Percentiles rank a stretch among this genome's conserved stretches.
phyloP scores from a whole-genome alignment of 2,113 vertebrate genomes.

The Dipodomys spectabilis region DNA sequence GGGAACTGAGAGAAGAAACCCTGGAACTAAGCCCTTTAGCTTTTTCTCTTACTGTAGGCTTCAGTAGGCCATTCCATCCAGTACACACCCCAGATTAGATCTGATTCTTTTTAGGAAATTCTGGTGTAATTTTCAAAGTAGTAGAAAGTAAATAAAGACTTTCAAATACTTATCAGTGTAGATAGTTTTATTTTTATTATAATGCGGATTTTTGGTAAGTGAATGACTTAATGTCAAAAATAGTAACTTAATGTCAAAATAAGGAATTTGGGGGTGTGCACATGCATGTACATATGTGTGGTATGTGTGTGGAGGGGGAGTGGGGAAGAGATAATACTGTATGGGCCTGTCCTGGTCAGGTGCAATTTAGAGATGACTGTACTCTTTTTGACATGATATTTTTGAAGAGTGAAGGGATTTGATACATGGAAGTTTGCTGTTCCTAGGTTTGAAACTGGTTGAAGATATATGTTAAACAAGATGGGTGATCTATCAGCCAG shows the following conservation, averaged over 20 bases:
- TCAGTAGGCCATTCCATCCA: background rate
- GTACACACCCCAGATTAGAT: background rate
- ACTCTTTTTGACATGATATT: slow-evolving; percentile 18
- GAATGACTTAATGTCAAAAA: no score
- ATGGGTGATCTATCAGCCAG: background rate
- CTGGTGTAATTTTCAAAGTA: slow-evolving; percentile 26
- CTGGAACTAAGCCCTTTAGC: background rate
- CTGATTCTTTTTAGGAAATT: background rate
- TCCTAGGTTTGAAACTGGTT: slow-evolving; percentile 41
- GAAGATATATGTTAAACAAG: background rate
- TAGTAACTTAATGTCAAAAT: no score
- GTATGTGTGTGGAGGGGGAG: no score
- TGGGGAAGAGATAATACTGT: background rate
- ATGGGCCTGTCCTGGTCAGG: background rate
- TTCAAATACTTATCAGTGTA: background rate
- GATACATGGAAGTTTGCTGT: slow-evolving; percentile 3
- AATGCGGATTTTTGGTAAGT: background rate
- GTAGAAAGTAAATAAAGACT: background rate
- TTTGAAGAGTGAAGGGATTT: slow-evolving; percentile 25
- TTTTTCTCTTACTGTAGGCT: background rate
- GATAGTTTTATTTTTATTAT: slow-evolving; percentile 18
- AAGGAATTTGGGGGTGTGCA: no score
- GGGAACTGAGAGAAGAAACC: background rate
- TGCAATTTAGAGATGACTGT: background rate
- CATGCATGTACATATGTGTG: background rate